Evolutionary conservation across 2,797 vertebrate genomes (phyloP), one percentile per base, ranked within the genome.

Genomic region (Champsocephalus gunnari): DNA sequence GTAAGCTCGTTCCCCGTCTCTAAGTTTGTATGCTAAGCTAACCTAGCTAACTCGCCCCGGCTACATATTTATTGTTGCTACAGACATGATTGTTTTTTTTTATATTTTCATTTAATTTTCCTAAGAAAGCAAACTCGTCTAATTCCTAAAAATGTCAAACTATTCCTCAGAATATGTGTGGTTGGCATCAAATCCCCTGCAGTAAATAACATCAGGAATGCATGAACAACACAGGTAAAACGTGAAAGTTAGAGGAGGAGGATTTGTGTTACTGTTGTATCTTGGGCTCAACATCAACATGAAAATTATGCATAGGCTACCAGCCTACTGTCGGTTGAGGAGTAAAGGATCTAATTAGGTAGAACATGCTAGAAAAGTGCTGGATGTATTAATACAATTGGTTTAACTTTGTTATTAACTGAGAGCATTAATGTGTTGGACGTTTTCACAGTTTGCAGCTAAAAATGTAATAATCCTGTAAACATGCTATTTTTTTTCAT

Each of bases 391-490:
- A 60, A 44, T 62, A 72, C 80, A 69, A 61, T 65, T 79, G 66
- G 61, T 72, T 69, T 59, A 76, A 73, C 43, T 55, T 38, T 38
- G 55, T 60, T 55, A 70, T 64, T 55, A 71, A 53, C 55, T 56
- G 10, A 83, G 44, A 77, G 53, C 4, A 69, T 65, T 49, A 60
- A 67, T 74, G 32, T 60, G 64, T 32, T 28, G 19, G 57, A 83
- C 48, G 55, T 66, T 3, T 64, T 66, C 73, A 75, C 78, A 66
- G 72, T 86, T 83, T 80, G 79, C 66, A 82, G 72, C 54, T 73
- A 55, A 68, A 13, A 47, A 71, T 83, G 59, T 56, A 63, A 81
- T 76, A 73, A 77, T 75, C 78, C 59, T 80, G 62, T 66, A 47
- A 71, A 78, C n/a, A 57, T 9, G n/a, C 45, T 16, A 19, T n/a